These are phyloP conservation scores for Eurosta solidaginis DNA, from an alignment of 1,140 invertebrate genomes.

Conservation along the genomic window DNA sequence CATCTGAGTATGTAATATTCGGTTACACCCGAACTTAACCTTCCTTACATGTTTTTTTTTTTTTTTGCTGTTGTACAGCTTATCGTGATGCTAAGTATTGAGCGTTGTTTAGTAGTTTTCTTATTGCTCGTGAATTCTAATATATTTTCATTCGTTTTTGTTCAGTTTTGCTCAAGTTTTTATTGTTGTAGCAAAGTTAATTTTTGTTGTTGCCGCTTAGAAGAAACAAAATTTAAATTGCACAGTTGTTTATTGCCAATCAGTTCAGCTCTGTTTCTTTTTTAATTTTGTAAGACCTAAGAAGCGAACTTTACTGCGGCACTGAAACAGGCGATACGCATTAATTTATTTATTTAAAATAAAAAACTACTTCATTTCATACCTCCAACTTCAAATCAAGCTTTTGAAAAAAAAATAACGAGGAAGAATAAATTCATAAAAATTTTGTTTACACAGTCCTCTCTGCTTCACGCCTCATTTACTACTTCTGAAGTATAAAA, in stretches of 20 bases:
- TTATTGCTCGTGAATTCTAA: not conserved
- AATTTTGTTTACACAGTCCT: too few species aligned
- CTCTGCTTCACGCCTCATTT: too few species aligned
- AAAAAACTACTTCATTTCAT: too few species aligned
- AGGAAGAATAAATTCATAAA: too few species aligned
- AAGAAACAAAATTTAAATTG: not conserved
- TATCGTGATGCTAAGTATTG: not conserved
- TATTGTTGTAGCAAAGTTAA: not conserved
- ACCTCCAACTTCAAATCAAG: too few species aligned
- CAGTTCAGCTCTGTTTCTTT: slow-evolving; percentile 13
- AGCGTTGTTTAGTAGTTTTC: not conserved
- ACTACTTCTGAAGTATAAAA: too few species aligned
- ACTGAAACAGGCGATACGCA: slow-evolving; percentile 5
- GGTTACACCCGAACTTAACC: too few species aligned
- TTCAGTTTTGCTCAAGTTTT: not conserved
- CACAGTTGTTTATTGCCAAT: not conserved
- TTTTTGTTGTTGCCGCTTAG: not conserved
- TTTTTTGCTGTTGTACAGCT: not conserved
- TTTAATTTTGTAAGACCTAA: slow-evolving; percentile 8
- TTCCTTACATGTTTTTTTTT: too few species aligned
- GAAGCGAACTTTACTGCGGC: not conserved
- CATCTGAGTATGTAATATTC: too few species aligned
- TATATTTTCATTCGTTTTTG: too few species aligned
- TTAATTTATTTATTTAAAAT: not conserved
- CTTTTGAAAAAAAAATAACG: too few species aligned